A percentile compares a stretch with the other conserved stretches of the same genome.
Evolutionary conservation across 2,113 vertebrate species (phyloP).

Genomic region (Myotis lucifugus): DNA sequence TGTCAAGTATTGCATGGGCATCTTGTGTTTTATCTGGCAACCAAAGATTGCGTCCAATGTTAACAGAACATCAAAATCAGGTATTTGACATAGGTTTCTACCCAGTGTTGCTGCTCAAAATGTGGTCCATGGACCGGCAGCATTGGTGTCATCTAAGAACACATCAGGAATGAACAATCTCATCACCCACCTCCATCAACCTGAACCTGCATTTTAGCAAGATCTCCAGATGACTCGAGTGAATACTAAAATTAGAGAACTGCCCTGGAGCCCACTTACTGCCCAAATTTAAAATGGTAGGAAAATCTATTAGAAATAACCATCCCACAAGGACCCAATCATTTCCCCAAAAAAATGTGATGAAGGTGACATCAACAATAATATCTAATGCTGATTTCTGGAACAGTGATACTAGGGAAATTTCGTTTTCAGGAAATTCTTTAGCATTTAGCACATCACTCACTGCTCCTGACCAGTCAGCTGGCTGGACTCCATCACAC

Average conservation of each 20-base stretch:
- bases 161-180: neutral
- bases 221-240: neutral
- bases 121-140: neutral
- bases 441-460: neutral
- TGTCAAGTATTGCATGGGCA: neutral
- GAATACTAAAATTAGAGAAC: neutral
- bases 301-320: neutral
- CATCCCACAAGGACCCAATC: neutral
- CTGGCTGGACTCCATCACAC: neutral
- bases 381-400: neutral
- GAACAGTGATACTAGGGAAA: neutral
- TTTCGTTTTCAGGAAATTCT: neutral
- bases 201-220: neutral
- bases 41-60: neutral
- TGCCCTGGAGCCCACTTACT: neutral
- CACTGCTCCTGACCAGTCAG: neutral
- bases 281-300: neutral
- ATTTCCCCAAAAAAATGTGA: neutral
- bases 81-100: neutral
- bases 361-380: neutral
- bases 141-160: neutral
- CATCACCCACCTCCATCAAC: neutral
- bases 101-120: neutral
- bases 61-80: neutral
- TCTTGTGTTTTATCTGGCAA: neutral